Evolutionary conservation across 2,888 invertebrate genomes (phyloP).

Genomic region (Neoscelio sp.): DNA sequence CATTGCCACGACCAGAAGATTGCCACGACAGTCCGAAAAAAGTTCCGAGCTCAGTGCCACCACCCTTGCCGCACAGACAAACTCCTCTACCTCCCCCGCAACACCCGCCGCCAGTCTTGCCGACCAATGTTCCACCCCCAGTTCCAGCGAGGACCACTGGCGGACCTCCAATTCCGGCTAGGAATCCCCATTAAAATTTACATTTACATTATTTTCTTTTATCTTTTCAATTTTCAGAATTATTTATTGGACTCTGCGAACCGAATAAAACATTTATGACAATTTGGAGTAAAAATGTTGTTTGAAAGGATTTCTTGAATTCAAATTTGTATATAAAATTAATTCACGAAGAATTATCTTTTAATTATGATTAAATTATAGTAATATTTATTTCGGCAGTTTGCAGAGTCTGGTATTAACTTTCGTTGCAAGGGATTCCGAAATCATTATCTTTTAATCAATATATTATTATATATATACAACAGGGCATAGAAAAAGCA

Average conservation of each 20-base stretch:
- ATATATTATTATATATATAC: slow-evolving; percentile 20
- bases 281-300: no score
- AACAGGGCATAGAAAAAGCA: no score
- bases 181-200: slow-evolving; percentile 80
- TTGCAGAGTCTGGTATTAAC: no score
- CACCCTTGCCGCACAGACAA: slow-evolving; percentile 80
- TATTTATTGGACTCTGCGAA: slow-evolving; percentile 10
- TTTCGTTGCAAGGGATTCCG: no score
- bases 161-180: slow-evolving; percentile 88
- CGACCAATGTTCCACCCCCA: slow-evolving; percentile 82
- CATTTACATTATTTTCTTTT: background rate
- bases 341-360: no score
- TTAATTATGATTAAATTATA: no score
- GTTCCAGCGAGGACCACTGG: slow-evolving; percentile 86
- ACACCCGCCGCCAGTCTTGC: slow-evolving; percentile 81
- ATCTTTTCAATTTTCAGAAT: slow-evolving; percentile 2
- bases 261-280: no score
- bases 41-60: slow-evolving; percentile 76
- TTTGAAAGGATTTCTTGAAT: no score
- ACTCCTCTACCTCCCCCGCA: slow-evolving; percentile 79
- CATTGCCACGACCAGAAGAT: slow-evolving; percentile 77
- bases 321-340: no score
- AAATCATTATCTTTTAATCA: slow-evolving; percentile 19
- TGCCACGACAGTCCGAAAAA: slow-evolving; percentile 71
- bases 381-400: no score